Conservation (phyloP, 1,140 invertebrate species). For the Meloidogyne exigua region DNA sequence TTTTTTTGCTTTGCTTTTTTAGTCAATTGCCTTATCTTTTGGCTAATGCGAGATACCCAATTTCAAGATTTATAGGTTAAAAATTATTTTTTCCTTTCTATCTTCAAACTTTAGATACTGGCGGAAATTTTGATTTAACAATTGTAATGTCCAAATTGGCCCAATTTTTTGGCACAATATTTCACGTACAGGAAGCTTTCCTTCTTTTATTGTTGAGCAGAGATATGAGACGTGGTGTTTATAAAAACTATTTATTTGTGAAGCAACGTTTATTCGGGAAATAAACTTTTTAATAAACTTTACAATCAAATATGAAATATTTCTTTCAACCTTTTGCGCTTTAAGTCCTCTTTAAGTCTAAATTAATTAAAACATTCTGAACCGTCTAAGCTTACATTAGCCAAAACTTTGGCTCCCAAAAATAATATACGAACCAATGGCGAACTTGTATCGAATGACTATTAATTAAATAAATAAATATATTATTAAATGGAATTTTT, state of each 20-base stretch:
- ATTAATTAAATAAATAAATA: too few species aligned
- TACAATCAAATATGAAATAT: too few species aligned
- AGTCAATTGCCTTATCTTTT: conserved; percentile 22
- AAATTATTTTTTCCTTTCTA: background rate
- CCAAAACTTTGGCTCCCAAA: too few species aligned
- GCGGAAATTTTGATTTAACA: background rate
- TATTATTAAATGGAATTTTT: too few species aligned
- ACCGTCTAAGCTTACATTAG: too few species aligned
- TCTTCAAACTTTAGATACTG: background rate
- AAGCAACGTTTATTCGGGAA: conserved; percentile 1
- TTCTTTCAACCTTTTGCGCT: too few species aligned
- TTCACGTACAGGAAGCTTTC: conserved; percentile 25
- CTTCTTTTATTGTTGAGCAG: conserved; percentile 14
- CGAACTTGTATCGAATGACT: too few species aligned
- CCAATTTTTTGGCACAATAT: conserved; percentile 24
- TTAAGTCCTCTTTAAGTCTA: too few species aligned
- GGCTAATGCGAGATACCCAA: conserved; percentile 11
- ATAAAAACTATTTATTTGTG: conserved; percentile 67
- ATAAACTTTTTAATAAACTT: background rate
- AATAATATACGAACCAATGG: too few species aligned
- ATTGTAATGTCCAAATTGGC: conserved; percentile 13
- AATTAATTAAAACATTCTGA: too few species aligned
- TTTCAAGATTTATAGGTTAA: conserved; percentile 6
- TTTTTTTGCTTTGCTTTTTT: conserved; percentile 20
- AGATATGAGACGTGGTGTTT: conserved; percentile 8